Percentiles rank a stretch among this genome's conserved stretches.
phyloP scores from a whole-genome alignment of 2,888 invertebrate species.

The Merodon equestris region DNA sequence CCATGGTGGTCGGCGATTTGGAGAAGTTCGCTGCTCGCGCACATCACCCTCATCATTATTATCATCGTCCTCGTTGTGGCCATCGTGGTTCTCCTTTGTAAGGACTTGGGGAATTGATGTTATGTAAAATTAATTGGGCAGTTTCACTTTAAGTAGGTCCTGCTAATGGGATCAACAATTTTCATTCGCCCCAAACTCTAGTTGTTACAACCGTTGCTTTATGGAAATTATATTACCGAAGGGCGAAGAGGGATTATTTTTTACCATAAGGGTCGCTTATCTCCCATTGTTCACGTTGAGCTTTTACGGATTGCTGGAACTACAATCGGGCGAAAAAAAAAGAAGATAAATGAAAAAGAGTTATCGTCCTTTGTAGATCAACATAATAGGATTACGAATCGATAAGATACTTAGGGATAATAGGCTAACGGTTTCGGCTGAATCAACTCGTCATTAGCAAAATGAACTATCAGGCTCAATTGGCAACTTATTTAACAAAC shows the following conservation, averaged over 20 bases:
- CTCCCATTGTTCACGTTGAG: conserved; percentile 37
- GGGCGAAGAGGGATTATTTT: conserved; percentile 23
- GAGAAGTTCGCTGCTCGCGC: not conserved
- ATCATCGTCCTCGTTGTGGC: not conserved
- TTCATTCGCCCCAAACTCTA: not conserved
- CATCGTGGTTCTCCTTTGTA: conserved; percentile 33
- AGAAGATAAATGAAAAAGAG: no score
- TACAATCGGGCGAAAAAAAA: no score
- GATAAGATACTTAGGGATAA: conserved; percentile 9
- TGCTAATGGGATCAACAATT: conserved; percentile 55
- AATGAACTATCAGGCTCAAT: not conserved
- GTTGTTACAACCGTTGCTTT: conserved; percentile 13
- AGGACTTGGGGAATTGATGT: conserved; percentile 55
- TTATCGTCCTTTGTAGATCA: not conserved
- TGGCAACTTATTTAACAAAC: no score
- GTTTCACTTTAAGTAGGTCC: conserved; percentile 59
- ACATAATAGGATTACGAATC: conserved; percentile 21
- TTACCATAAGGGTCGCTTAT: conserved; percentile 29
- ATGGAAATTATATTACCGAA: conserved; percentile 28
- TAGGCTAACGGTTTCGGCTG: no score
- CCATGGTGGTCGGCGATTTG: conserved; percentile 39
- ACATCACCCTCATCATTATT: no score
- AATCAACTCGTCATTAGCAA: no score
- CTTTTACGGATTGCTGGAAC: conserved; percentile 8
- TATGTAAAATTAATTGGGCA: conserved; percentile 66